phyloP scores from a whole-genome alignment of 2,113 vertebrate species.

The Ptilorrhoa leucosticta region DNA sequence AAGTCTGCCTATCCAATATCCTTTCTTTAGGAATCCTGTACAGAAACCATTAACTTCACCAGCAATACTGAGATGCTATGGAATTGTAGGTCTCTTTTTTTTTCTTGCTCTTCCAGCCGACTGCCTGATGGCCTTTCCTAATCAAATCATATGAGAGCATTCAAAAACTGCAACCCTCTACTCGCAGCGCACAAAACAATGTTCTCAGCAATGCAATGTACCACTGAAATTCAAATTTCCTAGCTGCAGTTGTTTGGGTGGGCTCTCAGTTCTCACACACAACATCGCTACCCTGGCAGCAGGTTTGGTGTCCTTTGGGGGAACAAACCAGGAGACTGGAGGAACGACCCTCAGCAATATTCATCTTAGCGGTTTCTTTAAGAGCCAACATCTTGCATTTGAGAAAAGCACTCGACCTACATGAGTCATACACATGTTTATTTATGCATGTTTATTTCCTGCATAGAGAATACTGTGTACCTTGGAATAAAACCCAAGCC shows the following conservation, averaged over 20 bases:
- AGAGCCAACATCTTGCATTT: not conserved
- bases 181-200: not conserved
- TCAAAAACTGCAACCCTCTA: not conserved
- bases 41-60: not conserved
- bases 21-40: not conserved
- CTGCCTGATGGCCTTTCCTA: not conserved
- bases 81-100: not conserved
- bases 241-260: not conserved
- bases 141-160: not conserved
- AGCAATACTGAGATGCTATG: not conserved
- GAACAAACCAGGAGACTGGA: not conserved
- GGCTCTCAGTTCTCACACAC: not conserved
- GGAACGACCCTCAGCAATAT: not conserved
- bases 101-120: not conserved
- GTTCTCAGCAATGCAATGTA: not conserved
- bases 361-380: not conserved
- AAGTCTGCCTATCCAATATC: not conserved
- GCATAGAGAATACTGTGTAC: constrained; percentile 46
- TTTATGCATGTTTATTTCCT: constrained; percentile 56
- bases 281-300: not conserved
- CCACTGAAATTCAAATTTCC: not conserved
- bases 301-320: not conserved
- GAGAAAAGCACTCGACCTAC: constrained; percentile 18
- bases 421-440: constrained; percentile 41
- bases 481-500: constrained; percentile 49